Base-by-base conservation (phyloP, 2,888 invertebrate genomes). In the Glaucopsyche alexis region DNA sequence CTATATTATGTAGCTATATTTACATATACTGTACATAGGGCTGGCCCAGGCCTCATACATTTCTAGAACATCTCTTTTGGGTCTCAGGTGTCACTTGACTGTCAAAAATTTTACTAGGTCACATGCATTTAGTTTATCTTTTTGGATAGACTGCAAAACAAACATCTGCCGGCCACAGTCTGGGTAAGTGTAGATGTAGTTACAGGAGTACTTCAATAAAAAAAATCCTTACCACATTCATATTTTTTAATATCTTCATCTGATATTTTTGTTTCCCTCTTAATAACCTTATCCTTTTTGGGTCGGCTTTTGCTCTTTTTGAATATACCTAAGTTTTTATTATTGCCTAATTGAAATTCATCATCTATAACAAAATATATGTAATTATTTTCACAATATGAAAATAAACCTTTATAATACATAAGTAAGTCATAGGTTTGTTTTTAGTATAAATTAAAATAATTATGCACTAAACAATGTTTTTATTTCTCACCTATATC, bases 141-240 rank as follows among this genome's bases (percentile, higher is more conserved):
- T 29, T 29, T 29, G 29, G 29, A 3, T 29, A 4, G 29, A 29
- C 29, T 29, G 29, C 29, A 29, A 29, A 29, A 29, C 29, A 29
- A 29, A 29, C 2, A 29, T 29, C 29, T 3, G 29, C 29, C 29
- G 4, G 29, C 29, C 29, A 2, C 29, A 29, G 29, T 29, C 3
- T 29, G 4, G 29, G 29, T 29, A 29, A 4, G 29, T 29, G 29
- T 29, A 29, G 29, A 29, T 29, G 29, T 29, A 29, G 29, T 29
- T 29, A 4, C 2, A 29, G 29, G 29, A 29, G 29, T 29, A 29
- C 29, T 29, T 29, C 29, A 47, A 2, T 9, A 13, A 11, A 47
- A 47, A 47, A 47, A 47, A 42, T 13, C 42, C 60, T 13, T 60
- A 60, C 60, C 60, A 60, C 60, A 60, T 13, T 60, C 60, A 60